These are phyloP conservation scores for Sialis fuliginosa DNA, from an alignment of 2,888 invertebrate genomes.

Conservation along the genomic window DNA sequence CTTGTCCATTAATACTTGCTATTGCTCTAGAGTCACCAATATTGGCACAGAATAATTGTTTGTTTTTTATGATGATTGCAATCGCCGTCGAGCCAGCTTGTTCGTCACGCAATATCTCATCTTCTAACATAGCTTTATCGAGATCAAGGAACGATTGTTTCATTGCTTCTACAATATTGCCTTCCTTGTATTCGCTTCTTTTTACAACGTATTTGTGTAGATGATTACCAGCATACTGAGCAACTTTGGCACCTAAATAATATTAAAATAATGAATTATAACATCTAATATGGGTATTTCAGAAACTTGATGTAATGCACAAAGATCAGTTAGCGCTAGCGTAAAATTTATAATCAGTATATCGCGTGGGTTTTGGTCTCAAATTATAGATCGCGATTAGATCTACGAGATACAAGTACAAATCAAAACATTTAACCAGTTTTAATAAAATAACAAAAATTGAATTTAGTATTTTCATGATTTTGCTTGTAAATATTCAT, in stretches of 20 bases:
- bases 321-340: no score
- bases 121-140: conserved; percentile 83
- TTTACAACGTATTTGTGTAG: conserved; percentile 81
- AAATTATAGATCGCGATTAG: no score
- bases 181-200: conserved; percentile 65
- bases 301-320: no score
- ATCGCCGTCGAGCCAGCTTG: conserved; percentile 92
- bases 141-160: conserved; percentile 77
- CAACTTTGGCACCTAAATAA: conserved; percentile 61
- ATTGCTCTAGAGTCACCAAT: conserved; percentile 95
- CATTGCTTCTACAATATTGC: conserved; percentile 70
- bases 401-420: no score
- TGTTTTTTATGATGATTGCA: conserved; percentile 66
- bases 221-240: conserved; percentile 89
- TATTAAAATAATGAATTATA: conserved; percentile 9
- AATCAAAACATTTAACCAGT: no score
- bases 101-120: conserved; percentile 75
- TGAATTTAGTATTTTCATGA: no score
- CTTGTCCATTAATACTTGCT: conserved; percentile 67
- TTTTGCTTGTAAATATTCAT: no score
- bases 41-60: conserved; percentile 83
- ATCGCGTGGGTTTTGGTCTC: no score
- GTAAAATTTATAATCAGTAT: no score
- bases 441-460: no score
- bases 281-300: no score